These are phyloP conservation scores for Drosophila nigricruria DNA, from an alignment of 2,888 invertebrate species.

Conservation along the genomic window DNA sequence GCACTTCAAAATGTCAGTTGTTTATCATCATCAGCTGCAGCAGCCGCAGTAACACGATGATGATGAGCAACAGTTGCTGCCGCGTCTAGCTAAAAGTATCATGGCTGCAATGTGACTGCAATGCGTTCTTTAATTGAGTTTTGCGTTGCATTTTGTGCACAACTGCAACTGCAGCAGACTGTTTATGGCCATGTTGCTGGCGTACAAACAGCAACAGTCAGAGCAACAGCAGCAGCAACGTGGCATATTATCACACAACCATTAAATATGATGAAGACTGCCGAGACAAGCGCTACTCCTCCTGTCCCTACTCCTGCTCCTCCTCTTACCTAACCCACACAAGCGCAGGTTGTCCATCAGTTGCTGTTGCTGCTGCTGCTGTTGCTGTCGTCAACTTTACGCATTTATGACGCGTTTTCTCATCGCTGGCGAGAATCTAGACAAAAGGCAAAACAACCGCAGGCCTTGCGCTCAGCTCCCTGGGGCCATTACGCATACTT, in stretches of 20 bases:
- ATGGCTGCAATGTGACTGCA: slow-evolving; percentile 67
- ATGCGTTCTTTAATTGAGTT: slow-evolving; percentile 81
- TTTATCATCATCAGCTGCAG: slow-evolving; percentile 63
- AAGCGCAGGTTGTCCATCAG: slow-evolving; percentile 29
- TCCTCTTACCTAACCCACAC: slow-evolving; percentile 14
- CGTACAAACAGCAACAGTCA: slow-evolving; percentile 28
- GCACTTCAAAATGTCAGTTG: slow-evolving; percentile 79
- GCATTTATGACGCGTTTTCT: slow-evolving; percentile 83
- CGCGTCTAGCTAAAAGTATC: slow-evolving; percentile 59
- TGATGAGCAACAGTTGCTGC: slow-evolving; percentile 45
- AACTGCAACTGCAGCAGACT: slow-evolving; percentile 67
- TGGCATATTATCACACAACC: slow-evolving; percentile 81
- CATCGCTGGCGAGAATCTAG: slow-evolving; percentile 65
- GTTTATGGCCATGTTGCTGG: slow-evolving; percentile 75
- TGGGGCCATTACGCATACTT: slow-evolving; percentile 82
- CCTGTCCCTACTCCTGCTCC: not conserved
- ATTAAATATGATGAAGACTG: slow-evolving; percentile 81
- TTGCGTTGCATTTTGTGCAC: slow-evolving; percentile 73
- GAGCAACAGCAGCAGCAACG: slow-evolving; percentile 56
- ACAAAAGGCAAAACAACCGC: slow-evolving; percentile 71
- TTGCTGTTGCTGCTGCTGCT: slow-evolving; percentile 32
- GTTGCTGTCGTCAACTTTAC: slow-evolving; percentile 74
- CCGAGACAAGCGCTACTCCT: slow-evolving; percentile 48
- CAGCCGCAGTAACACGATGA: slow-evolving; percentile 29
- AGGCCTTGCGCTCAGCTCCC: slow-evolving; percentile 64